These are phyloP conservation scores for Epinephelus lanceolatus DNA, from an alignment of 2,113 vertebrate species.

Conservation along the genomic window DNA sequence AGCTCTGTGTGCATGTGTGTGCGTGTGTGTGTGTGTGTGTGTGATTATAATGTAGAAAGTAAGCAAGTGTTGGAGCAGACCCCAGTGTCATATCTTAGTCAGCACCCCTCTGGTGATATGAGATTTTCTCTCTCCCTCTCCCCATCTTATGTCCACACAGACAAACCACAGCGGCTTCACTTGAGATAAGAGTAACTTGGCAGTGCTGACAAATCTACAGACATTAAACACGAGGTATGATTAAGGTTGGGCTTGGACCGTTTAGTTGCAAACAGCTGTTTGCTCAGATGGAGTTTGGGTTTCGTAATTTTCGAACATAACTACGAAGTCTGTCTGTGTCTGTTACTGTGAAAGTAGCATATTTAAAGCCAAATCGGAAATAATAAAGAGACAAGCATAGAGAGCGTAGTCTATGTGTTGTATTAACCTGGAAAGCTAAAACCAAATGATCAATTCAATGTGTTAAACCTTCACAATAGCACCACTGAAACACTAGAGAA, in stretches of 20 bases:
- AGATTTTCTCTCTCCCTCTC: constrained; percentile 12
- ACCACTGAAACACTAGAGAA: not conserved
- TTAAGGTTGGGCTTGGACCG: not conserved
- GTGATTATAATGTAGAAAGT: constrained; percentile 1
- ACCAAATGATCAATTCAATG: not conserved
- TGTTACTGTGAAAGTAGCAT: not conserved
- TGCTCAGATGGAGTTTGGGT: not conserved
- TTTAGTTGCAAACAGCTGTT: not conserved
- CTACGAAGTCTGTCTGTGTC: not conserved
- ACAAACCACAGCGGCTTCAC: constrained; percentile 25
- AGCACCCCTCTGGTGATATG: constrained; percentile 51
- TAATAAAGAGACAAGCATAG: not conserved
- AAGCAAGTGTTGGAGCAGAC: constrained; percentile 41
- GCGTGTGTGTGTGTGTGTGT: constrained; percentile 37
- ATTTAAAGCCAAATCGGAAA: not conserved
- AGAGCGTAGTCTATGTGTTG: not conserved
- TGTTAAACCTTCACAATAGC: not conserved
- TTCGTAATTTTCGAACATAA: not conserved
- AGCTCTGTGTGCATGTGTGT: constrained; percentile 19
- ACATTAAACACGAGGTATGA: not conserved
- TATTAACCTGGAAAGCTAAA: not conserved
- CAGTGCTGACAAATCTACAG: constrained; percentile 17
- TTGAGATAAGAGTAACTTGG: constrained; percentile 10
- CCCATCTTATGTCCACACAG: constrained; percentile 4
- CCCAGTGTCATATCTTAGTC: constrained; percentile 69